Evolutionary conservation across 2,797 vertebrate genomes (phyloP).

Genomic region (Sebastes wilsoni): DNA sequence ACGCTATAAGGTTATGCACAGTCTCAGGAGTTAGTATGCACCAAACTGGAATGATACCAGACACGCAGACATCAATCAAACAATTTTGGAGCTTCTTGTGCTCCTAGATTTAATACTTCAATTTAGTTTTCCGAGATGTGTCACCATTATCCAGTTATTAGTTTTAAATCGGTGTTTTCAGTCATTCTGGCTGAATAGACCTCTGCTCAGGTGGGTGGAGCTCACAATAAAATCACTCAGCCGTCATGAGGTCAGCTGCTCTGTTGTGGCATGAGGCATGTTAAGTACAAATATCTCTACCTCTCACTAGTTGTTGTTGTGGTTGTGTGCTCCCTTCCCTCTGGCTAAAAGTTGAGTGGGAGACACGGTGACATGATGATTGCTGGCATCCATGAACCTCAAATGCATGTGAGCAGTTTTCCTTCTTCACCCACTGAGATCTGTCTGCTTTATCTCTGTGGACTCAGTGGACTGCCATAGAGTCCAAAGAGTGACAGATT

Average conservation of each 20-base stretch:
- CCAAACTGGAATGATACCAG: background rate
- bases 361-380: conserved; percentile 59
- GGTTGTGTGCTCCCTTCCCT: conserved; percentile 22
- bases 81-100: background rate
- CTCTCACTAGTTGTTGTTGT: conserved; percentile 1
- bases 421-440: conserved; percentile 43
- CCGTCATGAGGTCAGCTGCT: background rate
- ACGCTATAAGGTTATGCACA: background rate
- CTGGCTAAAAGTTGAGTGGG: conserved; percentile 38
- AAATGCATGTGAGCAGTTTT: conserved; percentile 42
- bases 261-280: background rate
- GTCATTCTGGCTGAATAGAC: background rate
- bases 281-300: conserved; percentile 13
- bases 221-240: background rate
- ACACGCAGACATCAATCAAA: background rate
- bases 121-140: background rate
- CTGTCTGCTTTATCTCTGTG: conserved; percentile 26
- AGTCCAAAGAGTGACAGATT: conserved; percentile 53
- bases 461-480: conserved; percentile 44
- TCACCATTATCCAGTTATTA: background rate
- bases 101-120: background rate
- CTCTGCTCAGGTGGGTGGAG: background rate
- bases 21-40: background rate
- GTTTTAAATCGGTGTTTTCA: background rate
- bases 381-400: conserved; percentile 51